Evolutionary conservation across 1,140 invertebrate species (phyloP).

Genomic region (Drosophila kikkawai): DNA sequence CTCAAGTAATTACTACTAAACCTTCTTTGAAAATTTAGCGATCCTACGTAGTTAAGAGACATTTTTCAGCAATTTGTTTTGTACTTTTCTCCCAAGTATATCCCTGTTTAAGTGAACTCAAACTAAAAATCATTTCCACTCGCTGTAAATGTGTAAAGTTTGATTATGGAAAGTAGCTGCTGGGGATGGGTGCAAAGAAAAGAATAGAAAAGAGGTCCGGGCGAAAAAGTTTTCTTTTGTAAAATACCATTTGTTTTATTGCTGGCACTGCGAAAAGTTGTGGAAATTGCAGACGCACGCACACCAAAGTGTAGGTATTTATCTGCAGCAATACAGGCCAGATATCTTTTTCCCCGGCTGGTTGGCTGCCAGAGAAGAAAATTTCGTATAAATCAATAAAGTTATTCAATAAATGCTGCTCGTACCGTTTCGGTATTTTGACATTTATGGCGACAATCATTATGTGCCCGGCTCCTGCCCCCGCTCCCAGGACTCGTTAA

Average conservation of each 20-base stretch:
- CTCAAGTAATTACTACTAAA: not conserved
- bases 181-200: not conserved
- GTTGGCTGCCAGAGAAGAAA: slow-evolving; percentile 28
- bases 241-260: slow-evolving; percentile 80
- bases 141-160: slow-evolving; percentile 75
- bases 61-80: not conserved
- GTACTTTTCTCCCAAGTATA: not conserved
- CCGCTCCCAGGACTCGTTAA: slow-evolving; percentile 52
- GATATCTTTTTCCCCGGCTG: not conserved
- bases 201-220: slow-evolving; percentile 35
- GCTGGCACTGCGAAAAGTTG: slow-evolving; percentile 62
- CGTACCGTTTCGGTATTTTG: slow-evolving; percentile 55
- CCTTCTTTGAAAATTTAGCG: not conserved
- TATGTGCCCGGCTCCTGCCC: slow-evolving; percentile 29
- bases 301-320: slow-evolving; percentile 6
- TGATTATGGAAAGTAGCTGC: slow-evolving; percentile 61
- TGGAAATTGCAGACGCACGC: slow-evolving; percentile 62
- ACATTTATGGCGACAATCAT: slow-evolving; percentile 81
- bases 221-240: slow-evolving; percentile 71
- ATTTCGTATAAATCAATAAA: slow-evolving; percentile 73
- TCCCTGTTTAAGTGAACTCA: slow-evolving; percentile 10
- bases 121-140: slow-evolving; percentile 55
- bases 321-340: slow-evolving; percentile 10
- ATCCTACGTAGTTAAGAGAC: not conserved
- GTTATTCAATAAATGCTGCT: slow-evolving; percentile 73